Conservation (phyloP, 2,113 vertebrate genomes). For the Globicephala melas region DNA sequence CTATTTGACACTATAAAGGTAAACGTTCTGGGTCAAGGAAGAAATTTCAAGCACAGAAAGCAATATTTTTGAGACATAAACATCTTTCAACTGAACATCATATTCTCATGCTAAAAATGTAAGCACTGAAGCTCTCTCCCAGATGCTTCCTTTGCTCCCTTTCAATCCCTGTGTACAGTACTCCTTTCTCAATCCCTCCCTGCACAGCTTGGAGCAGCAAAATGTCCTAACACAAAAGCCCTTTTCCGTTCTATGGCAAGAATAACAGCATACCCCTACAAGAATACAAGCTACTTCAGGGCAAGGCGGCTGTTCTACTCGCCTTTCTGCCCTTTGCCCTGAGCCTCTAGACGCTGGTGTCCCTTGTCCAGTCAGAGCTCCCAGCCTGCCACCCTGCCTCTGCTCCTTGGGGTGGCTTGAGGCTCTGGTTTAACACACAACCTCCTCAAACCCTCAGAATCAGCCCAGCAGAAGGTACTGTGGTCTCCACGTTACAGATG, state of each 20-base stretch:
- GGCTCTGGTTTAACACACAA: not conserved
- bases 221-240: not conserved
- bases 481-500: not conserved
- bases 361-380: not conserved
- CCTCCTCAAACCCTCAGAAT: not conserved
- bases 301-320: not conserved
- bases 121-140: not conserved
- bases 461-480: not conserved
- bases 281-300: not conserved
- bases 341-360: not conserved
- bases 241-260: not conserved
- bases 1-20: not conserved
- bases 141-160: not conserved
- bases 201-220: not conserved
- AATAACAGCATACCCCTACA: not conserved
- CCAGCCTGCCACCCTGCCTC: not conserved
- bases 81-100: not conserved
- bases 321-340: not conserved
- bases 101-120: conserved; percentile 8
- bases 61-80: not conserved
- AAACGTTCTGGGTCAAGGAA: conserved; percentile 15
- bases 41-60: conserved; percentile 36
- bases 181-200: not conserved
- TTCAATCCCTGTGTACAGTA: not conserved
- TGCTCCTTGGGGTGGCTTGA: not conserved